These are phyloP conservation scores for Phasia obesa DNA, from an alignment of 2,888 invertebrate species.

Conservation along the genomic window DNA sequence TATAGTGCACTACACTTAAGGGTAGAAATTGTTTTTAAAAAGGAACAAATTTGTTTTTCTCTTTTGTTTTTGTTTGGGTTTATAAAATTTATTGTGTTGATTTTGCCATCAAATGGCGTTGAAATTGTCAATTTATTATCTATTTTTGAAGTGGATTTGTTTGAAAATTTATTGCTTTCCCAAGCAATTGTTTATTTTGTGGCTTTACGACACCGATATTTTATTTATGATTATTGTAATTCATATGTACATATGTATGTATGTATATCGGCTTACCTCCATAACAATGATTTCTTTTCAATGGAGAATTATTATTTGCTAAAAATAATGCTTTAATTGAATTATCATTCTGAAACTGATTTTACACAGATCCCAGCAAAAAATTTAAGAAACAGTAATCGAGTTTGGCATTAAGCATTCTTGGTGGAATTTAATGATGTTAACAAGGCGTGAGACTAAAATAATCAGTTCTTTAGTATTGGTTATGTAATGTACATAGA, in stretches of 20 bases:
- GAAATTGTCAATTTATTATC: constrained; percentile 61
- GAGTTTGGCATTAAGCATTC: no score
- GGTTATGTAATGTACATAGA: no score
- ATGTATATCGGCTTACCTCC: constrained; percentile 47
- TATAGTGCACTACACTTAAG: constrained; percentile 37
- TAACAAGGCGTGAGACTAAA: no score
- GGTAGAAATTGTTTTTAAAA: constrained; percentile 47
- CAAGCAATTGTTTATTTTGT: constrained; percentile 29
- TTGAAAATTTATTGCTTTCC: constrained; percentile 37
- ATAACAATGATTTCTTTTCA: background rate
- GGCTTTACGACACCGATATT: constrained; percentile 33
- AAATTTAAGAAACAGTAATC: no score
- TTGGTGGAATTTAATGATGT: no score
- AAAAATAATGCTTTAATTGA: no score
- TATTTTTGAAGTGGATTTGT: constrained; percentile 12
- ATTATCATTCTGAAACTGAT: no score
- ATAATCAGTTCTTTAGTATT: no score
- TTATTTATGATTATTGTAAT: constrained; percentile 53
- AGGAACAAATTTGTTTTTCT: background rate
- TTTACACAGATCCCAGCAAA: no score
- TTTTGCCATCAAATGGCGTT: constrained; percentile 60
- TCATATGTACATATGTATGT: no score
- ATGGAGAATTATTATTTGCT: no score
- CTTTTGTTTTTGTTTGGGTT: background rate
- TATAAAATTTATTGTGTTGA: constrained; percentile 56